phyloP scores from a whole-genome alignment of 2,797 vertebrate genomes.

The Anolis apletophallus region DNA sequence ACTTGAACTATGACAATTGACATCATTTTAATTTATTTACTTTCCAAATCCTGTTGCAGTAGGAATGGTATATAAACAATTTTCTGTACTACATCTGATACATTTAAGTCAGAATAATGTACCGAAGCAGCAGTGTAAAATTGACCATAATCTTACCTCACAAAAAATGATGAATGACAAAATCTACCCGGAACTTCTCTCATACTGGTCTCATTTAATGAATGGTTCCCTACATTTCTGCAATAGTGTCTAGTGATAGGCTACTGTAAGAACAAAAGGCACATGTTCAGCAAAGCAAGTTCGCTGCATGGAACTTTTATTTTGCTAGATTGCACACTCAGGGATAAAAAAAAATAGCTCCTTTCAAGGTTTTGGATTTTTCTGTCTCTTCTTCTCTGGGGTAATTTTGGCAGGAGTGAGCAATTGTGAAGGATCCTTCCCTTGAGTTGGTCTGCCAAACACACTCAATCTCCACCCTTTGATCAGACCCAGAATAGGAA shows the following conservation, averaged over 20 bases:
- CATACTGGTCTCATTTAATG: background rate
- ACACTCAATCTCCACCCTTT: no score
- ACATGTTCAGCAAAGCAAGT: constrained; percentile 49
- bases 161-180: constrained; percentile 38
- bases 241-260: background rate
- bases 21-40: constrained; percentile 40
- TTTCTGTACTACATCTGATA: background rate
- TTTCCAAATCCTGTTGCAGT: constrained; percentile 33
- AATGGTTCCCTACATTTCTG: background rate
- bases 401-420: no score
- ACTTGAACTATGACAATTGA: background rate
- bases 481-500: no score
- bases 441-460: no score
- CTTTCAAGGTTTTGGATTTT: background rate
- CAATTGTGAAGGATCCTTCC: no score
- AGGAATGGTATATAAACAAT: constrained; percentile 23
- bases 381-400: no score
- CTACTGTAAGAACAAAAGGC: constrained; percentile 49
- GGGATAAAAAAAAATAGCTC: background rate
- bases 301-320: constrained; percentile 40
- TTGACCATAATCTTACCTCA: constrained; percentile 54
- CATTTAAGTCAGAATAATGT: constrained; percentile 33
- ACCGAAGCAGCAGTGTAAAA: constrained; percentile 23
- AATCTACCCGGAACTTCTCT: background rate
- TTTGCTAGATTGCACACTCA: background rate